phyloP scores from a whole-genome alignment of 2,888 invertebrate species.

The Acanthosepion lycidas region DNA sequence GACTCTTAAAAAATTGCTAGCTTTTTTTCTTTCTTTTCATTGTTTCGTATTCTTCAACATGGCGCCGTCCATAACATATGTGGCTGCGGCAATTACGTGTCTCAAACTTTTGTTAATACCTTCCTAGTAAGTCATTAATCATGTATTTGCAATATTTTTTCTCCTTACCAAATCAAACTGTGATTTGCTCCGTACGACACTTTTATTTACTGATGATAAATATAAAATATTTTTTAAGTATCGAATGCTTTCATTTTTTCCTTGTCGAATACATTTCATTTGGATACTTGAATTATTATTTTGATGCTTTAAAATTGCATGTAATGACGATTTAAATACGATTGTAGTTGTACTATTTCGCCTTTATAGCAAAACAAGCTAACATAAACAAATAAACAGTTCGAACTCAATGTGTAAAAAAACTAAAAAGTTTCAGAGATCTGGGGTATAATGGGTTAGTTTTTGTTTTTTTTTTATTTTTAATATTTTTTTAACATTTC shows the following conservation, averaged over 20 bases:
- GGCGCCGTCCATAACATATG: conserved; percentile 34
- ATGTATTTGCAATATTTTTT: not conserved
- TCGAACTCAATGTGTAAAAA: not conserved
- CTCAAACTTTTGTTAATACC: conserved; percentile 67
- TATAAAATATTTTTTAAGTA: no score
- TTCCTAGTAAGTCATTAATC: conserved; percentile 61
- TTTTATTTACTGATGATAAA: no score
- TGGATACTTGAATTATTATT: not conserved
- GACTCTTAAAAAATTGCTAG: not conserved
- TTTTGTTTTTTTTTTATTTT: no score
- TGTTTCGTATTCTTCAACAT: not conserved
- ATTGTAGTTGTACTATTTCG: not conserved
- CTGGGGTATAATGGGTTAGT: no score
- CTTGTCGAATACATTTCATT: not conserved
- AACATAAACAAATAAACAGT: not conserved
- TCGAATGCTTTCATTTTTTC: not conserved
- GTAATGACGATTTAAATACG: not conserved
- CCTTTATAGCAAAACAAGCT: not conserved
- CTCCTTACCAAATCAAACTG: not conserved
- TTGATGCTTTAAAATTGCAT: not conserved
- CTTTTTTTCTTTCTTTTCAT: not conserved
- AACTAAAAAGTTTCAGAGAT: no score
- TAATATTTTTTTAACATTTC: no score
- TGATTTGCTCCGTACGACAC: not conserved
- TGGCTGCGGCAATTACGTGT: conserved; percentile 58